Evolutionary conservation across 2,888 invertebrate species (phyloP).

Genomic region (Nematopogon swammerdamellus): DNA sequence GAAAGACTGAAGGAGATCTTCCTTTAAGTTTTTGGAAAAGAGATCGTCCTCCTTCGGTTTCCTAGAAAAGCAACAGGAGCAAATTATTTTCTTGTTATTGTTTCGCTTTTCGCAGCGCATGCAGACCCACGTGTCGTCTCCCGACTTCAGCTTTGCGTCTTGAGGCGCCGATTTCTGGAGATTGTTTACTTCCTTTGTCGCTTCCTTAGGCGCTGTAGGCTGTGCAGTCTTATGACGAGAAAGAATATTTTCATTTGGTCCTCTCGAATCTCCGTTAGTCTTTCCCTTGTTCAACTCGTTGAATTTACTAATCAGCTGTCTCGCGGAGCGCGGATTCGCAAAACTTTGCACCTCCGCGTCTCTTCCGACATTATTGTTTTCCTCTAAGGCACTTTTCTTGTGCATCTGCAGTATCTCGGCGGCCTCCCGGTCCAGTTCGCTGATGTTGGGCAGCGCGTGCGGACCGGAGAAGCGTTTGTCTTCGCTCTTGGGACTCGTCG

Average conservation of each 20-base stretch:
- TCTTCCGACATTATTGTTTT: conserved; percentile 16
- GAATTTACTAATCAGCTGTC: conserved; percentile 12
- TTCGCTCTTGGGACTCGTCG: conserved; percentile 17
- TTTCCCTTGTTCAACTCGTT: conserved; percentile 9
- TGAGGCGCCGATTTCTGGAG: not conserved
- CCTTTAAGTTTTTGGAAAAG: conserved; percentile 1
- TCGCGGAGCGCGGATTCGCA: conserved; percentile 8
- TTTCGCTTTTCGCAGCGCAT: conserved; percentile 25
- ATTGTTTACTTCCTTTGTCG: not conserved
- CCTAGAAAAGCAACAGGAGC: not conserved
- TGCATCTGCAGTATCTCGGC: conserved; percentile 65
- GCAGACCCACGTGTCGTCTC: conserved; percentile 30
- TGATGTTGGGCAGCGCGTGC: conserved; percentile 68
- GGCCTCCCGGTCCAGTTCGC: conserved; percentile 76
- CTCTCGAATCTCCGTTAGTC: not conserved
- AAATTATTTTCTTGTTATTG: not conserved
- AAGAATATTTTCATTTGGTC: not conserved
- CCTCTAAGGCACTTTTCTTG: conserved; percentile 25
- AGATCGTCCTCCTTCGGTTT: conserved; percentile 1
- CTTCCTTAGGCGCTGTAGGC: not conserved
- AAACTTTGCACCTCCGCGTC: not conserved
- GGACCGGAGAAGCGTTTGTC: conserved; percentile 54
- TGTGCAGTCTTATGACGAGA: not conserved
- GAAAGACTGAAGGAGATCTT: conserved; percentile 7
- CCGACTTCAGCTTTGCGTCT: conserved; percentile 2